These are phyloP conservation scores for Girardia tigrina DNA, from an alignment of 2,888 invertebrate genomes.

Conservation along the genomic window DNA sequence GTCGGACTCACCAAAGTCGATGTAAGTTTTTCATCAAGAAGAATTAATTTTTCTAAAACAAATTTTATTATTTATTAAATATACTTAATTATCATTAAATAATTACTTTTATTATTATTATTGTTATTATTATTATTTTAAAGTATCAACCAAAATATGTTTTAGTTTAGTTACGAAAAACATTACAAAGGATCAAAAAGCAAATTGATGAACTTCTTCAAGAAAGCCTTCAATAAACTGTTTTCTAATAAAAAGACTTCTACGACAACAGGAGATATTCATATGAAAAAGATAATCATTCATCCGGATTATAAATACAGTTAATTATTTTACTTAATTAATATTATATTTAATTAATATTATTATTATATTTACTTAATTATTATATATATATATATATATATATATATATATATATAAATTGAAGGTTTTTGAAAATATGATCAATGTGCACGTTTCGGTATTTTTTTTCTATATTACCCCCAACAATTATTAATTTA, in stretches of 20 bases:
- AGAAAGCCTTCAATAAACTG: not conserved
- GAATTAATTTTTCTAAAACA: not conserved
- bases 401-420: too few relatives aligned
- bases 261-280: not conserved
- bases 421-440: too few relatives aligned
- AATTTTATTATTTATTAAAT: not conserved
- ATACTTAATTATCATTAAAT: too few relatives aligned
- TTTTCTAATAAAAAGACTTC: not conserved
- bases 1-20: not conserved
- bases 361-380: too few relatives aligned
- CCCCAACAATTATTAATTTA: too few relatives aligned
- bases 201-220: not conserved
- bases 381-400: too few relatives aligned
- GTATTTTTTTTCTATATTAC: too few relatives aligned
- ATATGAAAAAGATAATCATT: not conserved
- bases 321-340: too few relatives aligned
- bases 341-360: too few relatives aligned
- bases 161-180: not conserved
- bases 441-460: too few relatives aligned
- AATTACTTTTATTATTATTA: not conserved
- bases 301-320: not conserved
- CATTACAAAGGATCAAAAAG: not conserved
- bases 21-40: not conserved
- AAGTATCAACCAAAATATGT: not conserved
- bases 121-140: not conserved